These are phyloP conservation scores for Lordiphosa collinella DNA, from an alignment of 1,140 invertebrate genomes.

Conservation along the genomic window DNA sequence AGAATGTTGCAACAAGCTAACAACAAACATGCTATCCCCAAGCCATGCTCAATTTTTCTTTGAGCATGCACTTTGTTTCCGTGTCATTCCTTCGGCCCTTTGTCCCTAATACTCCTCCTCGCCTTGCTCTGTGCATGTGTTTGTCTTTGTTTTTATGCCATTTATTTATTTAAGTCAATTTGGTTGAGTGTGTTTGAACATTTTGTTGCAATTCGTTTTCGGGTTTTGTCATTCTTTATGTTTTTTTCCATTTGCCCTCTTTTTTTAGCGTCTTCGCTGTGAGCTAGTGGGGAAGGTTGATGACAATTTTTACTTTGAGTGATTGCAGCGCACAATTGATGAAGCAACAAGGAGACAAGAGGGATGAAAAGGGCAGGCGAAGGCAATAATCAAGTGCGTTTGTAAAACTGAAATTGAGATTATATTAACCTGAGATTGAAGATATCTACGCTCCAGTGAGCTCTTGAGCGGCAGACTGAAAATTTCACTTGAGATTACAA, in stretches of 20 bases:
- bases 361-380: neutral
- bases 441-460: too few relatives aligned
- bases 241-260: conserved; percentile 15
- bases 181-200: conserved; percentile 73
- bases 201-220: conserved; percentile 72
- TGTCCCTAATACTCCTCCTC: neutral
- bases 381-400: neutral
- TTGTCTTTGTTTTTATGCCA: conserved; percentile 72
- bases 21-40: conserved; percentile 14
- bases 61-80: conserved; percentile 53
- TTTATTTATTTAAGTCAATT: conserved; percentile 78
- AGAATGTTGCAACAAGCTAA: conserved; percentile 70
- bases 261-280: conserved; percentile 33
- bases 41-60: conserved; percentile 14
- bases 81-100: conserved; percentile 26
- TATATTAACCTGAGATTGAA: too few relatives aligned
- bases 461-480: too few relatives aligned
- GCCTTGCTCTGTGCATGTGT: conserved; percentile 41
- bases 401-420: conserved; percentile 1
- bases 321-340: conserved; percentile 37
- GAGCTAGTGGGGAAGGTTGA: conserved; percentile 37
- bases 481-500: too few relatives aligned
- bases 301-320: conserved; percentile 71
- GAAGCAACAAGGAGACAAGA: neutral
- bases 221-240: conserved; percentile 17